These are phyloP conservation scores for Melipona quadrifasciata DNA, from an alignment of 1,140 invertebrate species.

Conservation along the genomic window DNA sequence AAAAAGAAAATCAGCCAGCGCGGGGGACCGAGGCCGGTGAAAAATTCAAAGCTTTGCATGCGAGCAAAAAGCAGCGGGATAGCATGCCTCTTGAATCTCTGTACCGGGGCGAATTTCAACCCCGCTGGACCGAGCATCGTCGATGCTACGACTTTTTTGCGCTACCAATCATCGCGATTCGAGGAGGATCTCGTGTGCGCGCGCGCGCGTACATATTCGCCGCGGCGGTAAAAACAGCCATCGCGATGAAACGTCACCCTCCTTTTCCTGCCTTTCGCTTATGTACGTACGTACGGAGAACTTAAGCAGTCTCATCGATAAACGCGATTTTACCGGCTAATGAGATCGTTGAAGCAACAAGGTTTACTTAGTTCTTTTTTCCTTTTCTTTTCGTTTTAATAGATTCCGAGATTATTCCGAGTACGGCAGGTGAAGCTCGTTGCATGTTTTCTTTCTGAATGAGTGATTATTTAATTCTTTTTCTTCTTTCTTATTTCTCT, in stretches of 20 bases:
- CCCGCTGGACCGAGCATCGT: conserved; percentile 56
- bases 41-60: conserved; percentile 52
- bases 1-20: conserved; percentile 18
- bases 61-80: conserved; percentile 22
- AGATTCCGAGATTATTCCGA: no score
- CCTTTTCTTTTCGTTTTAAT: background rate
- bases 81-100: conserved; percentile 28
- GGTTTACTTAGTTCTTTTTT: background rate
- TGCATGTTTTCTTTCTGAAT: no score
- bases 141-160: conserved; percentile 52
- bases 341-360: background rate
- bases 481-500: no score
- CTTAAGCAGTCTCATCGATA: background rate
- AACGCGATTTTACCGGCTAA: conserved; percentile 4
- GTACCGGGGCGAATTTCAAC: conserved; percentile 40
- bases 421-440: no score
- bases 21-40: background rate
- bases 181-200: conserved; percentile 5
- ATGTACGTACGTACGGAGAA: background rate
- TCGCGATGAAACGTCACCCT: conserved; percentile 24
- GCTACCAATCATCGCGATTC: conserved; percentile 27
- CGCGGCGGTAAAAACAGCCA: conserved; percentile 25
- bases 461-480: no score
- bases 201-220: background rate
- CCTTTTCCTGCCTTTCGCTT: background rate